These are phyloP conservation scores for Rhogogaster chlorosoma DNA, from an alignment of 2,888 invertebrate genomes.

Conservation along the genomic window DNA sequence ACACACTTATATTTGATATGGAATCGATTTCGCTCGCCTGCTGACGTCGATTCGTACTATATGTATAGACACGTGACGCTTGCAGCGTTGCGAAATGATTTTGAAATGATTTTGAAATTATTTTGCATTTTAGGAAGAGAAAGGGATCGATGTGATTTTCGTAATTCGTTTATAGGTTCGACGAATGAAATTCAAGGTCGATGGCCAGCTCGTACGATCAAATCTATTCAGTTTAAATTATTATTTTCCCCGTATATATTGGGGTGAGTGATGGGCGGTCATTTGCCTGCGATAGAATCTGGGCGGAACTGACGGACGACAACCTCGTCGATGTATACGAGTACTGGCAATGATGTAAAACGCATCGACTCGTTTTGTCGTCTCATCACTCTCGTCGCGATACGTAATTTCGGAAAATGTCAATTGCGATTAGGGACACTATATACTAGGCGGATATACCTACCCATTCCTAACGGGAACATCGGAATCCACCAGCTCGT, in stretches of 20 bases:
- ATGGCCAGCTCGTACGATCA: not conserved
- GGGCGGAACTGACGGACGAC: not conserved
- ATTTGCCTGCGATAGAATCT: not conserved
- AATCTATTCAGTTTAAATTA: not conserved
- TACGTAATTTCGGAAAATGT: constrained; percentile 29
- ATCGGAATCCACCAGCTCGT: not conserved
- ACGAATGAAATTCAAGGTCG: not conserved
- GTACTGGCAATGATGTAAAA: constrained; percentile 34
- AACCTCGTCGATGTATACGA: not conserved
- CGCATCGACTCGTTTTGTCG: constrained; percentile 32
- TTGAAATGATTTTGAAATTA: not conserved
- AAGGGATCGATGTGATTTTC: not conserved
- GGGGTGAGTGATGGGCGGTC: not conserved
- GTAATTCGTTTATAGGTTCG: not conserved
- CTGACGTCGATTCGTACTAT: not conserved
- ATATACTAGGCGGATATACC: not conserved
- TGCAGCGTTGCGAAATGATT: not conserved
- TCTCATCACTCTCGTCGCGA: constrained; percentile 23
- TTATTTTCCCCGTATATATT: not conserved
- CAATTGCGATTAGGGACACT: constrained; percentile 11
- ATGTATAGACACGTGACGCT: not conserved
- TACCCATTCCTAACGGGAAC: not conserved
- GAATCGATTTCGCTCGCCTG: not conserved
- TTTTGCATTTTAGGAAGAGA: not conserved
- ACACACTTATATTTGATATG: not conserved